Conservation (phyloP, 2,113 vertebrate genomes). For the Dendrocopos noguchii region DNA sequence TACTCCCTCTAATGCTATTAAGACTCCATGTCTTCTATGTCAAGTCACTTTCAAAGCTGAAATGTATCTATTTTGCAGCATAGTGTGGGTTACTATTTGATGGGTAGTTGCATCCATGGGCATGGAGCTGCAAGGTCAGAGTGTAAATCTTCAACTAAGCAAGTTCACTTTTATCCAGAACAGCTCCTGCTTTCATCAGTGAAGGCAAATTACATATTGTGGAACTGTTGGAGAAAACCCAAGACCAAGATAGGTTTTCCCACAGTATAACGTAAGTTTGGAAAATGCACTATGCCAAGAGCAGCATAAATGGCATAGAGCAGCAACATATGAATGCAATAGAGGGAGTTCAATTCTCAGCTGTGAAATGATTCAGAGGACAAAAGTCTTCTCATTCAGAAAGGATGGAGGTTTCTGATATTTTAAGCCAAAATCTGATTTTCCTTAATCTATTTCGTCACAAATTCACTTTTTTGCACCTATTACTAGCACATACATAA, state of each 20-base stretch:
- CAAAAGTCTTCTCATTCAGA: neutral
- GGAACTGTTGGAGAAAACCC: neutral
- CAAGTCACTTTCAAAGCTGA: neutral
- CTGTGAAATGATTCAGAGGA: neutral
- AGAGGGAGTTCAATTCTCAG: neutral
- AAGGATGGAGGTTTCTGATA: neutral
- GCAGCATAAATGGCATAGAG: neutral
- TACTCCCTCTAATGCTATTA: neutral
- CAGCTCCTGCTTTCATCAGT: neutral
- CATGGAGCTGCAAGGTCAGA: neutral
- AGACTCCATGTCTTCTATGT: neutral
- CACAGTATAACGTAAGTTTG: neutral
- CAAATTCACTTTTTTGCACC: neutral
- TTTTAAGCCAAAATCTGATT: neutral
- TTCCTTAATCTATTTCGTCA: neutral
- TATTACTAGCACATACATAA: neutral
- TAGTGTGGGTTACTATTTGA: neutral
- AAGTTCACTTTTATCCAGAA: neutral
- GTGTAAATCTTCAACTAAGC: neutral
- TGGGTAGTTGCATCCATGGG: neutral
- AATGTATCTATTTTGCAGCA: neutral
- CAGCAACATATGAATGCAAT: neutral
- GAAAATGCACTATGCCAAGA: neutral
- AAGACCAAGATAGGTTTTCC: neutral
- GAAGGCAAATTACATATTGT: neutral